A percentile compares a stretch with the other conserved stretches of the same genome.
These are phyloP conservation scores for Melanerpes aurifrons DNA, from an alignment of 2,113 vertebrate species.

Conservation along the genomic window DNA sequence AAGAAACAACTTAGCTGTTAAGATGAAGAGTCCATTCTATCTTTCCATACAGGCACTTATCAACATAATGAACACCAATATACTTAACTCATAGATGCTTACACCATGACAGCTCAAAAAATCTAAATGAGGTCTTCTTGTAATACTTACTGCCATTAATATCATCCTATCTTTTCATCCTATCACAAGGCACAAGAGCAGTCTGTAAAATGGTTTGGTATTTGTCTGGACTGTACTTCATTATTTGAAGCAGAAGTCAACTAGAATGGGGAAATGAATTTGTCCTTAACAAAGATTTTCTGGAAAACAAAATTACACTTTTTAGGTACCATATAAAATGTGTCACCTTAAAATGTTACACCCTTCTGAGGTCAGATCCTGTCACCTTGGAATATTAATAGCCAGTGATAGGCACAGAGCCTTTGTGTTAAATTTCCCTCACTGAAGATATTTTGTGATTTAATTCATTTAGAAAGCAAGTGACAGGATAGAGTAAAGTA, in stretches of 20 bases:
- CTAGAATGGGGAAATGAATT: background rate
- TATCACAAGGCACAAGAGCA: background rate
- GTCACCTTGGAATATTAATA: background rate
- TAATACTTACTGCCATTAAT: background rate
- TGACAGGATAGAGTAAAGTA: background rate
- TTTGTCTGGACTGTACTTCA: background rate
- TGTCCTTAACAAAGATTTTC: background rate
- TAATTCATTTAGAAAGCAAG: background rate
- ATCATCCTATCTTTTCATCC: background rate
- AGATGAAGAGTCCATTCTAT: background rate
- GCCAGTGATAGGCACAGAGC: background rate
- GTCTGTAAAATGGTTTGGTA: background rate
- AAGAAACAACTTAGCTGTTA: background rate
- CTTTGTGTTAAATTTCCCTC: background rate
- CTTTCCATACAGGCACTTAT: background rate
- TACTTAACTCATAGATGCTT: background rate
- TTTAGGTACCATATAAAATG: background rate
- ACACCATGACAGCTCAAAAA: background rate
- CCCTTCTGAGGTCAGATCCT: background rate
- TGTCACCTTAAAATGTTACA: background rate
- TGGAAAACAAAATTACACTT: background rate
- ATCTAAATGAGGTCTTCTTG: background rate
- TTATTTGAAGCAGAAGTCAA: background rate
- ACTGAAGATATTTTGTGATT: background rate
- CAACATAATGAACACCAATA: background rate